Evolutionary conservation across 2,797 vertebrate genomes (phyloP), one percentile per base, ranked within the genome.

Genomic region (Botia kubotai): DNA sequence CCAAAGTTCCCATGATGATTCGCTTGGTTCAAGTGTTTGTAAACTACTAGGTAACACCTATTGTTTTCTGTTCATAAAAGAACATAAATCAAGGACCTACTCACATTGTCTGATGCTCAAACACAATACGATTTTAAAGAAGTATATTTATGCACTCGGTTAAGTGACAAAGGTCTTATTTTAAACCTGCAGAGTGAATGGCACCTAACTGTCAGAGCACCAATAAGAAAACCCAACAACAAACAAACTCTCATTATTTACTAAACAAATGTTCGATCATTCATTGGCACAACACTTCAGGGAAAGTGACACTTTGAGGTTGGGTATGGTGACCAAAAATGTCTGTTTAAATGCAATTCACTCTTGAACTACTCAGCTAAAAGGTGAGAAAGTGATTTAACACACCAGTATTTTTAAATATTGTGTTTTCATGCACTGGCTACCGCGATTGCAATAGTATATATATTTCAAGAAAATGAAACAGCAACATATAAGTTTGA

Each of bases 351-450:
- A 72, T 68, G 75, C 60, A 74, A 72, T 77, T 78, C 67, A 84
- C 75, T 80, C 70, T 73, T 72, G 62, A 81, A 67, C 46, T 43
- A 79, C 74, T 75, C 48, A 67, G 58, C 70, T 79, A 86, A 68
- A 66, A 82, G 55, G 75, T 50, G 66, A 86, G 58, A 77, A 68
- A 62, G 71, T 78, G 83, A 72, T 76, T 77, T 76, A 72, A 79
- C 68, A 79, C 74, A 83, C 70, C 68, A 75, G 66, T 70, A 73
- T 63, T 83, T 63, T 83, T 79, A 83, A 73, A 85, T 88, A 91
- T 85, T 85, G 86, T 83, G 89, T 88, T 89, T 78, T 92, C 92
- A 93, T 94, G 93, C 91, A 93, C 89, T 85, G 91, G 89, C 89
- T 88, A 82, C 87, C 87, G 86, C 84, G 89, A 85, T 33, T 67